Percentiles rank a stretch among this genome's conserved stretches.
These are phyloP conservation scores for Bombylius discolor DNA, from an alignment of 2,888 invertebrate species.

Conservation along the genomic window DNA sequence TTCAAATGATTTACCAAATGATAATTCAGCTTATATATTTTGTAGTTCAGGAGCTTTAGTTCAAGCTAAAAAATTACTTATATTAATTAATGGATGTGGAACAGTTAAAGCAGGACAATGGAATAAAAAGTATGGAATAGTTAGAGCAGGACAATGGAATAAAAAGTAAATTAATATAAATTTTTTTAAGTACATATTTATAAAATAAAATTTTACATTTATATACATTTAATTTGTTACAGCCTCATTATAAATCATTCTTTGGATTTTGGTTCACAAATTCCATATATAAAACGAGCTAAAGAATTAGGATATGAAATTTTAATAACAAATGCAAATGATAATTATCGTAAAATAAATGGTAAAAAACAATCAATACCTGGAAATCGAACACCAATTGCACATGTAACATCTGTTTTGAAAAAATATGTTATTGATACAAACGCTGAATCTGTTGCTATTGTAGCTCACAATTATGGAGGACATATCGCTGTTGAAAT, in stretches of 20 bases:
- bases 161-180: no score
- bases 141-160: no score
- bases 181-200: no score
- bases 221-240: no score
- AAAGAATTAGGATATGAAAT: conserved; percentile 51
- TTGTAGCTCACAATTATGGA: conserved; percentile 72
- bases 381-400: conserved; percentile 44
- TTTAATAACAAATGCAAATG: conserved; percentile 62
- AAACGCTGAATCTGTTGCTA: conserved; percentile 48
- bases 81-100: no score
- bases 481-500: conserved; percentile 53
- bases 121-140: no score
- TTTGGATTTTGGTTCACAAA: conserved; percentile 58
- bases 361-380: conserved; percentile 39
- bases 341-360: conserved; percentile 41
- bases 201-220: no score
- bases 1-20: no score
- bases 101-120: no score
- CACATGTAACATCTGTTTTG: conserved; percentile 58
- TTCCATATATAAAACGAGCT: conserved; percentile 59
- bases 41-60: no score
- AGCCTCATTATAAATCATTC: conserved; percentile 69
- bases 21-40: no score
- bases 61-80: no score
- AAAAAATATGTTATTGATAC: conserved; percentile 45